Percentiles rank a stretch among this genome's conserved stretches.
Evolutionary conservation across 1,140 invertebrate species (phyloP).

Genomic region (Phenacoccus solenopsis): DNA sequence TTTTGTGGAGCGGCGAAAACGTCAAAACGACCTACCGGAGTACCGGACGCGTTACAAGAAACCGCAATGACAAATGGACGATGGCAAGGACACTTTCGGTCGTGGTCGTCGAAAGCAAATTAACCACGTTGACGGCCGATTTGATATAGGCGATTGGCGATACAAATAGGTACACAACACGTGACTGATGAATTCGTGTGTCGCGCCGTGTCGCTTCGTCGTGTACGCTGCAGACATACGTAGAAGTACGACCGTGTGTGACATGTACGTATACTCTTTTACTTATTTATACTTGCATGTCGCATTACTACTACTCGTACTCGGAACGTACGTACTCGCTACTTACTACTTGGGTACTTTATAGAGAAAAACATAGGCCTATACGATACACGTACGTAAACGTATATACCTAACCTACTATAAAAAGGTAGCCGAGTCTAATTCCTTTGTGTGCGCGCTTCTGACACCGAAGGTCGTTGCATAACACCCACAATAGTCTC

Average conservation of each 20-base stretch:
- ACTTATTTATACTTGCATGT: no score
- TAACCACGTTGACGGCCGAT: not conserved
- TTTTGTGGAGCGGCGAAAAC: no score
- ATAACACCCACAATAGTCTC: constrained; percentile 12
- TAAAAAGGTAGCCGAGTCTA: constrained; percentile 15
- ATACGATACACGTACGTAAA: no score
- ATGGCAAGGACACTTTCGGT: not conserved
- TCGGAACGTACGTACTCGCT: not conserved
- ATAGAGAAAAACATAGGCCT: no score
- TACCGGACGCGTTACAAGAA: not conserved
- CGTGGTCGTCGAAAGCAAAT: not conserved
- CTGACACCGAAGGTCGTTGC: constrained; percentile 14
- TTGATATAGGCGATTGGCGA: no score
- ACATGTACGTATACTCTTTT: no score
- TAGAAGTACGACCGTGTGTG: no score
- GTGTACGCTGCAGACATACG: no score
- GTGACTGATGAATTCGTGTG: no score
- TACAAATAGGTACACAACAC: no score
- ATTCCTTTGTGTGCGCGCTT: constrained; percentile 14
- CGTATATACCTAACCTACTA: not conserved
- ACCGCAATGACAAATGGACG: constrained; percentile 8
- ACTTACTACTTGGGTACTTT: no score
- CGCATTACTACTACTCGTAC: not conserved
- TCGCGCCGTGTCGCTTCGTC: no score
- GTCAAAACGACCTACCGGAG: not conserved